Evolutionary conservation across 1,140 invertebrate genomes (phyloP), one percentile per base, ranked within the genome.

Genomic region (Acromyrmex heyeri): DNA sequence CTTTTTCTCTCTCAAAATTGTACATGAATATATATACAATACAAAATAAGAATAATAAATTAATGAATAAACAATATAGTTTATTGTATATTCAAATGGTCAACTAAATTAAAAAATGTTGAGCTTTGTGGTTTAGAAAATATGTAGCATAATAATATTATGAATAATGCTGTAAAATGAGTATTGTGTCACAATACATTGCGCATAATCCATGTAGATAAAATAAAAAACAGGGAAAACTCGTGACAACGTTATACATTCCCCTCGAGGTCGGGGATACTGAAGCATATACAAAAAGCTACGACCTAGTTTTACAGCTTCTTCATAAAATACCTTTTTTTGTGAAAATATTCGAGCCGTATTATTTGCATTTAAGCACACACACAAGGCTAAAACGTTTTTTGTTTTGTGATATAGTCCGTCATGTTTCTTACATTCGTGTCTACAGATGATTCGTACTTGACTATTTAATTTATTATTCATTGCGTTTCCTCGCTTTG

Each of bases 301-400:
- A 16, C 30, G 76, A 64, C 61, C 76, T 34, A 79, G 61, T 79
- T 79, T 50, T 67, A 67, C 27, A 53, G n/a, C 53, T 38, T 67
- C 44, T 79, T 79, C 27, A 14, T n/a, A 53, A 79, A 79, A 53
- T 38, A 12, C 16, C 44, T 34, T 24, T 30, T 27, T 79, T 44
- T 53, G 27, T 30, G 12, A 18, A 21, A 24, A 59, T 76, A 44
- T 12, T 12, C 14, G 34, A 61, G 10, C 21, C 3, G 24, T 3
- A 4, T 55, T 7, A 70, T 70, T 57, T 70, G 65, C 34, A 59
- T 70, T 57, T 14, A 81, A 81, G 67, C 64, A 18, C n/a, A 18
- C n/a, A 61, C n/a, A 55, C 61, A 65, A 69, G 4, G 50, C 16
- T n/a, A 38, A 65, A 10, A n/a, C 5, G 27, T 14, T 24, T 18